Base-by-base conservation (phyloP, 2,888 invertebrate genomes). In the Rhogogaster chlorosoma region DNA sequence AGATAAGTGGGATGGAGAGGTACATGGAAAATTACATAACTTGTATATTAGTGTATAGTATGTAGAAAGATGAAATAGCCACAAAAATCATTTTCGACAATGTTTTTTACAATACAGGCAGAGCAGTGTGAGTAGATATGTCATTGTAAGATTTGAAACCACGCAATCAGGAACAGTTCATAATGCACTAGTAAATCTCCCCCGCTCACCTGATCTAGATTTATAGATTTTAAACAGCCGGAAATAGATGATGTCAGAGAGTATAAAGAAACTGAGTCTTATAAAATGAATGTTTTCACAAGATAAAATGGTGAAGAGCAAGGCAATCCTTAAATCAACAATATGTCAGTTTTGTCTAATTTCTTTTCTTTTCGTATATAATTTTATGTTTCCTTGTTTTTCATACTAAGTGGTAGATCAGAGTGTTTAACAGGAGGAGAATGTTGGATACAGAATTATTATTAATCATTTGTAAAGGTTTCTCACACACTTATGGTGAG, bases 41-140 rank as follows among this genome's bases (percentile, higher is more conserved):
- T 93, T 93, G 93, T 93, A 93, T 93, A 93, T 93, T 93, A 93
- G 93, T 93, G 93, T 93, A 93, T 93, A 93, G 93, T 93, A 92
- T 91, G 92, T 92, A 93, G 92, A 92, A 73, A 83, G 90, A 91
- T 88, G 90, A 91, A 91, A 92, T 92, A 92, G 91, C 89, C 90
- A 91, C 89, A 89, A 87, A 88, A 87, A 92, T 93, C 92, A 92
- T 93, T 93, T 93, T 93, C 92, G 92, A 93, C 92, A 90, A 93
- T 92, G 93, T 93, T 93, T 93, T 93, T 92, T 93, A 93, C 92
- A 83, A 92, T 53, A 53, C 90, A 90, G 91, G 91, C 92, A 91
- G 91, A 92, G 91, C 89, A 89, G 91, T 91, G 91, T 91, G 91
- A 91, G 89, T 92, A 92, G 91, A 91, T 83, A 80, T 77, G 84